Evolutionary conservation across 1,140 invertebrate genomes (phyloP).

Genomic region (Zaprionus ghesquierei): DNA sequence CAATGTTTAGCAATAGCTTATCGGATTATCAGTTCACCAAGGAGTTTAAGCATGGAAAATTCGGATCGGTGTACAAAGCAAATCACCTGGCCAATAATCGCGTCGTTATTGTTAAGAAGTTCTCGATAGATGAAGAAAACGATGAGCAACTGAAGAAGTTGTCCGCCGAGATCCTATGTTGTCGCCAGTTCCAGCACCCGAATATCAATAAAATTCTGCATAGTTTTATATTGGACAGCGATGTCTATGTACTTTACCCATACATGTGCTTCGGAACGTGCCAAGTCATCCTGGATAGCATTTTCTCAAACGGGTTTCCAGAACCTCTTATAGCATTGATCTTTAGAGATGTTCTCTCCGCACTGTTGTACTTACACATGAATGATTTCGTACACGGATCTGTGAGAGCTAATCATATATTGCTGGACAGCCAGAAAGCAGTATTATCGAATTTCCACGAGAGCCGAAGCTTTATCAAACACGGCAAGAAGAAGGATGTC

Average conservation of each 20-base stretch:
- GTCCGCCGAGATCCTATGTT: conserved; percentile 89
- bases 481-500: conserved; percentile 87
- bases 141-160: conserved; percentile 87
- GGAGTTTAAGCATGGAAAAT: conserved; percentile 86
- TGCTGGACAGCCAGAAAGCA: conserved; percentile 82
- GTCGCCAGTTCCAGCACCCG: conserved; percentile 90
- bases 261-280: conserved; percentile 92
- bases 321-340: conserved; percentile 92
- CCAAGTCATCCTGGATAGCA: conserved; percentile 89
- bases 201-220: conserved; percentile 90
- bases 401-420: conserved; percentile 92
- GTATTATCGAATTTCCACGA: conserved; percentile 90
- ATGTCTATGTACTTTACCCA: conserved; percentile 91
- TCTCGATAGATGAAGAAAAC: conserved; percentile 87
- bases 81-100: conserved; percentile 87
- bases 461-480: conserved; percentile 87
- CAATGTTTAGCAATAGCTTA: conserved; percentile 78
- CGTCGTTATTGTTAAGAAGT: conserved; percentile 89
- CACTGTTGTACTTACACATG: conserved; percentile 92
- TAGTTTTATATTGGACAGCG: conserved; percentile 88
- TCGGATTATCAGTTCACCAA: conserved; percentile 85
- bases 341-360: conserved; percentile 89
- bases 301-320: conserved; percentile 89
- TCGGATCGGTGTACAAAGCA: conserved; percentile 86
- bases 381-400: conserved; percentile 94